Conservation (phyloP, 1,140 invertebrate species). For the Lethocerus indicus region DNA sequence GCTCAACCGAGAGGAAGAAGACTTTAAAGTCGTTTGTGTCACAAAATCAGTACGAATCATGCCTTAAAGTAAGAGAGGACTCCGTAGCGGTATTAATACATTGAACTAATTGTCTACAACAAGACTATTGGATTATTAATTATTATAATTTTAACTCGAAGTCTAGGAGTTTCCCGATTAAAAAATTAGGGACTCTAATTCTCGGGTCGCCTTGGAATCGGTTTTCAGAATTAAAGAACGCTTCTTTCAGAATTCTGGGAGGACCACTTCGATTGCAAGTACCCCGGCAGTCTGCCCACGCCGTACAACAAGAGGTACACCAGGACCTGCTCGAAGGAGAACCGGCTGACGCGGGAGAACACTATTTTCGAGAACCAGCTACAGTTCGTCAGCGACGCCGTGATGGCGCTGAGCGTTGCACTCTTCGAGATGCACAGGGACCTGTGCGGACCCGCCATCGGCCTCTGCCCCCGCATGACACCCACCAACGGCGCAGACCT, state of each 20-base stretch:
- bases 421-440: constrained; percentile 66
- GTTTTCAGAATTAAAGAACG: not conserved
- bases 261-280: constrained; percentile 70
- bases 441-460: constrained; percentile 39
- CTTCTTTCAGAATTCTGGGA: constrained; percentile 75
- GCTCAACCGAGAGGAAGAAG: too few species aligned
- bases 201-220: too few species aligned
- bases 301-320: constrained; percentile 65
- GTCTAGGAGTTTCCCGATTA: too few species aligned
- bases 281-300: constrained; percentile 54
- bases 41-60: too few species aligned
- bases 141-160: too few species aligned
- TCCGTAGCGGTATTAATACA: too few species aligned
- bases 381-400: constrained; percentile 87
- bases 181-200: too few species aligned
- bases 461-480: constrained; percentile 73
- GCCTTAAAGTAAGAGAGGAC: too few species aligned
- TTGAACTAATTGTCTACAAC: too few species aligned
- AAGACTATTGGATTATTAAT: too few species aligned
- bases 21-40: too few species aligned
- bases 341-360: constrained; percentile 50
- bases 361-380: constrained; percentile 76
- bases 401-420: constrained; percentile 79
- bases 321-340: constrained; percentile 45
- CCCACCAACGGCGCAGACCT: constrained; percentile 71